Base-by-base conservation (phyloP, 2,797 vertebrate species). In the Brachyrhaphis roseni region DNA sequence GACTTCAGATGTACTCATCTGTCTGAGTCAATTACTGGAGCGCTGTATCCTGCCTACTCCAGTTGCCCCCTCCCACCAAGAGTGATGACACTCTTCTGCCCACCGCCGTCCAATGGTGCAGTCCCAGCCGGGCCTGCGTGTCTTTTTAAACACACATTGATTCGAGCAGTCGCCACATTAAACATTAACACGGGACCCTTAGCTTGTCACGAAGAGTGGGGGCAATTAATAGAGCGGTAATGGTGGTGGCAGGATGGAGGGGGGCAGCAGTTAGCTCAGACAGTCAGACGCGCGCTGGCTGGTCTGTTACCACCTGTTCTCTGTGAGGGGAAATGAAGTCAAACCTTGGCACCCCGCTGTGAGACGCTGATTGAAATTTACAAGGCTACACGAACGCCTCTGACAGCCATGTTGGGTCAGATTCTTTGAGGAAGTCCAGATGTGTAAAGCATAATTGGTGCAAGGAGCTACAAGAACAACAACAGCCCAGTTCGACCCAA, bases 281-380 rank as follows among this genome's bases (percentile, higher is more conserved):
- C 89, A 8, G 77, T 45, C 68, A 71, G 84, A 79, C 89, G 78
- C 94, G 87, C 89, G 90, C 96, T 91, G 92, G 70, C 43, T 57
- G 73, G 20, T 34, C 84, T 74, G 87, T 84, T 83, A 72, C 90
- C 92, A 93, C 93, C 93, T 94, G 93, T 95, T 92, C 87, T 51
- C 84, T 77, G 86, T 4, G 76, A 82, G 90, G 81, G 93, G 92
- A 93, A 87, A 93, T 90, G 81, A 84, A 91, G 91, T 87, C 82
- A 53, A 86, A 89, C 84, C 85, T 83, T 87, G 92, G 91, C 89
- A 92, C 88, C 93, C 93, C 13, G 84, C 92, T 90, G 94, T 84
- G 91, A 92, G 90, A 85, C 28, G 90, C 90, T 93, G 93, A 94
- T 93, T 94, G 92, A 94, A 94, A 94, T 94, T 87, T 94, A 91